Conservation (phyloP, 35 echinoderm and acorn worm species). For the Heliocidaris tuberculata region DNA sequence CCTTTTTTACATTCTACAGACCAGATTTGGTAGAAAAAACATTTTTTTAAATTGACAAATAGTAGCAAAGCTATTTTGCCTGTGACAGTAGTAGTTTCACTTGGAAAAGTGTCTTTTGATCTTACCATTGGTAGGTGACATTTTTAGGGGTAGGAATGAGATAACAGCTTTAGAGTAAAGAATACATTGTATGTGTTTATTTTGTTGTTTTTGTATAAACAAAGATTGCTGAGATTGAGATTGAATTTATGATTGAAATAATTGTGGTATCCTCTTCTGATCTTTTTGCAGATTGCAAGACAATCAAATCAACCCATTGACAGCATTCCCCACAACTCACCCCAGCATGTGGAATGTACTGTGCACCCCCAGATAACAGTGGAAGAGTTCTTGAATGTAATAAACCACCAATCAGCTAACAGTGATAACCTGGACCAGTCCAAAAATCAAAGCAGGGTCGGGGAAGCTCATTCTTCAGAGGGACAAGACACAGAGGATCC, state of each 20-base stretch:
- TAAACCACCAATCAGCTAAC: slow-evolving; percentile 48
- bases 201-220: too few relatives aligned
- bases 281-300: neutral
- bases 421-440: slow-evolving; percentile 28
- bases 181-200: too few relatives aligned
- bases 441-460: neutral
- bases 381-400: slow-evolving; percentile 69
- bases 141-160: too few relatives aligned
- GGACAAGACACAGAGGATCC: neutral
- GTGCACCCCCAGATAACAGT: slow-evolving; percentile 81
- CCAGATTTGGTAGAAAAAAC: too few relatives aligned
- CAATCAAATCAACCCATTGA: neutral
- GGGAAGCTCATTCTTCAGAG: neutral
- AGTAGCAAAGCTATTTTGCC: too few relatives aligned
- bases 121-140: too few relatives aligned
- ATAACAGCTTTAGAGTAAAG: too few relatives aligned
- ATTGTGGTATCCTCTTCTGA: neutral
- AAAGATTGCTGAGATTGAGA: neutral
- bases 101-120: too few relatives aligned
- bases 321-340: slow-evolving; percentile 20
- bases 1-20: too few relatives aligned
- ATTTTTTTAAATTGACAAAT: too few relatives aligned
- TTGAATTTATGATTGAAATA: neutral
- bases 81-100: too few relatives aligned
- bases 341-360: slow-evolving; percentile 76